Percentiles rank a stretch among this genome's conserved stretches.
Conservation (phyloP, 2,113 vertebrate genomes). For the Merops nubicus region DNA sequence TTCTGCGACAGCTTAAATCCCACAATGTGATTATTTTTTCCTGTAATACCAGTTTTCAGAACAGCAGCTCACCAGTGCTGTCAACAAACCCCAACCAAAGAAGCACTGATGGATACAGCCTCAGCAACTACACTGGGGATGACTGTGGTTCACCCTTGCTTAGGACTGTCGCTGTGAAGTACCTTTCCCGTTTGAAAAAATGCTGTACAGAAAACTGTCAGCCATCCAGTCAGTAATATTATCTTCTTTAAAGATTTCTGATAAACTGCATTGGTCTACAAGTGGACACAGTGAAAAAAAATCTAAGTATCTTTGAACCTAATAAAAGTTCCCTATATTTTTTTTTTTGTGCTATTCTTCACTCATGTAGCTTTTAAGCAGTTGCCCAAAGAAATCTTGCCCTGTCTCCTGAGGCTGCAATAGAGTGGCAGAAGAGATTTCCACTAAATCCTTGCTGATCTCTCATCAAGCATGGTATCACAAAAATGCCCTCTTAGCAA, state of each 20-base stretch:
- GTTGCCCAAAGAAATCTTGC: not conserved
- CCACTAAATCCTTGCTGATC: not conserved
- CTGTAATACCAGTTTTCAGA: not conserved
- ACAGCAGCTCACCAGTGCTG: not conserved
- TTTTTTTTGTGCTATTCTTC: not conserved
- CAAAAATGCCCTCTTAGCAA: not conserved
- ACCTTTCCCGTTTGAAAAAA: not conserved
- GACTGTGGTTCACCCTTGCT: not conserved
- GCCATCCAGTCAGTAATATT: not conserved
- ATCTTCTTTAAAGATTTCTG: not conserved
- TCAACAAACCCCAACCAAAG: not conserved
- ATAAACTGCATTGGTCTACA: not conserved
- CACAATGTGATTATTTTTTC: not conserved
- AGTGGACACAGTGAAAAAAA: not conserved
- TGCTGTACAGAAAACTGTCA: not conserved
- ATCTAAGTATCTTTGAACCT: not conserved
- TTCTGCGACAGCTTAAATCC: constrained; percentile 1
- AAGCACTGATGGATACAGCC: not conserved
- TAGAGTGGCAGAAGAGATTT: not conserved
- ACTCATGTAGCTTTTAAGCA: not conserved
- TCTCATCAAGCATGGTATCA: not conserved
- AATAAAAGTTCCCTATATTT: not conserved
- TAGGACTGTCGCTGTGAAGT: not conserved
- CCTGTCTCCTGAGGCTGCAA: not conserved
- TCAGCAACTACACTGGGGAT: fast-evolving